These are phyloP conservation scores for Dendrophyllia cribrosa DNA, from an alignment of 64 coral and sea anemone species.

Conservation along the genomic window DNA sequence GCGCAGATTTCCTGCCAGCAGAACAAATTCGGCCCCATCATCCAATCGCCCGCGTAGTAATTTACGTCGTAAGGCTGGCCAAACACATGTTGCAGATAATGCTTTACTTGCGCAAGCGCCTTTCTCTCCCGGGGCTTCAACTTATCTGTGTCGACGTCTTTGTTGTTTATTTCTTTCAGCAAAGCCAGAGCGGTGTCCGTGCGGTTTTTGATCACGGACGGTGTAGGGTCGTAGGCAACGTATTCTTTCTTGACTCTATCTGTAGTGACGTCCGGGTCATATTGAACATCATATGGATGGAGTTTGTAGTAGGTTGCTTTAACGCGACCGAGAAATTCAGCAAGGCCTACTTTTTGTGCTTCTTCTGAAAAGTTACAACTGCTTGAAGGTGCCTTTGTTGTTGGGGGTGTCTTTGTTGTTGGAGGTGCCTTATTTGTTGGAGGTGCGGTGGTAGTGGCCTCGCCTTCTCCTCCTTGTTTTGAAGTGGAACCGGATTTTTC, in stretches of 20 bases:
- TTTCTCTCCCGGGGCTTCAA: conserved; percentile 86
- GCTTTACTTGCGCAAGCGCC: conserved; percentile 79
- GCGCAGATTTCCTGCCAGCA: conserved; percentile 89
- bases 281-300: conserved; percentile 45
- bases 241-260: conserved; percentile 42
- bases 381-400: not conserved
- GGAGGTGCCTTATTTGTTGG: not conserved
- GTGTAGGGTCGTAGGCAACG: conserved; percentile 72
- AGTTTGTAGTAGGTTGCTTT: too few relatives aligned
- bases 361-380: conserved; percentile 73
- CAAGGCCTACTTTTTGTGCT: conserved; percentile 65
- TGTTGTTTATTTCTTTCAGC: conserved; percentile 58
- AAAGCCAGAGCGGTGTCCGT: conserved; percentile 78
- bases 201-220: conserved; percentile 43
- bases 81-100: conserved; percentile 86
- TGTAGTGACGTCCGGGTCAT: conserved; percentile 60
- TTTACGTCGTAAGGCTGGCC: conserved; percentile 87
- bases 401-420: too few relatives aligned
- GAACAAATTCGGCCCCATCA: conserved; percentile 93
- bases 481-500: not conserved
- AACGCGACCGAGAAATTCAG: conserved; percentile 72
- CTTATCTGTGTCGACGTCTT: conserved; percentile 26
- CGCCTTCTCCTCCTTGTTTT: not conserved
- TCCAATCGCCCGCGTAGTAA: conserved; percentile 92
- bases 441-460: not conserved